Conservation (phyloP, 2,113 vertebrate species). For the Dascyllus trimaculatus region DNA sequence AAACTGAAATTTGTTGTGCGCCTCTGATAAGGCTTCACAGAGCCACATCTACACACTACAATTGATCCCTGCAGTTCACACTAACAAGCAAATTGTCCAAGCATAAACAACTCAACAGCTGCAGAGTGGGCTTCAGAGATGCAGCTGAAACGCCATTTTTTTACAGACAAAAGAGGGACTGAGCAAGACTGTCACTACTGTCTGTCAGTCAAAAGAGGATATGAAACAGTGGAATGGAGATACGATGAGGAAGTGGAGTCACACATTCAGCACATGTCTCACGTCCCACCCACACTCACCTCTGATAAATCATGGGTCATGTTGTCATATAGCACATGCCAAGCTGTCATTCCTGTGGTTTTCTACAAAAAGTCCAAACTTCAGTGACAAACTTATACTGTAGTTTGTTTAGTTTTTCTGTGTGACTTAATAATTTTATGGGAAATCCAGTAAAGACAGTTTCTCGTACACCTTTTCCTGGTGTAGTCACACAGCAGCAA, state of each 20-base stretch:
- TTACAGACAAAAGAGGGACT: slow-evolving; percentile 24
- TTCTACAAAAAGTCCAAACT: slow-evolving; percentile 41
- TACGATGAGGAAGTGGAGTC: slow-evolving; percentile 81
- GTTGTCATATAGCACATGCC: slow-evolving; percentile 71
- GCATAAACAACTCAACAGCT: slow-evolving; percentile 36
- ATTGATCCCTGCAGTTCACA: slow-evolving; percentile 30
- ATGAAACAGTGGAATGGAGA: slow-evolving; percentile 66
- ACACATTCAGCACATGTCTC: slow-evolving; percentile 79
- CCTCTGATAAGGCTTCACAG: background rate
- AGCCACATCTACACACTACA: slow-evolving; percentile 4
- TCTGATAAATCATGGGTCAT: slow-evolving; percentile 76
- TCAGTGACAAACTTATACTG: background rate
- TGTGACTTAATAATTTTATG: background rate
- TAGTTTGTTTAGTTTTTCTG: background rate
- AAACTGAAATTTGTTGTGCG: background rate
- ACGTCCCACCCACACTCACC: slow-evolving; percentile 71
- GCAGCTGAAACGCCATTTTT: slow-evolving; percentile 20
- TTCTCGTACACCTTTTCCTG: slow-evolving; percentile 19
- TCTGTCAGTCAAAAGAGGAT: slow-evolving; percentile 75
- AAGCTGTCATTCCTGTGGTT: slow-evolving; percentile 45
- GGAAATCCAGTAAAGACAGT: slow-evolving; percentile 12
- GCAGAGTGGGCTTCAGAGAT: slow-evolving; percentile 21
- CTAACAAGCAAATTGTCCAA: slow-evolving; percentile 37
- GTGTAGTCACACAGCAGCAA: slow-evolving; percentile 21
- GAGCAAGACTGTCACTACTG: slow-evolving; percentile 36